phyloP scores from a whole-genome alignment of 2,888 invertebrate species.

The Melanchra persicariae region DNA sequence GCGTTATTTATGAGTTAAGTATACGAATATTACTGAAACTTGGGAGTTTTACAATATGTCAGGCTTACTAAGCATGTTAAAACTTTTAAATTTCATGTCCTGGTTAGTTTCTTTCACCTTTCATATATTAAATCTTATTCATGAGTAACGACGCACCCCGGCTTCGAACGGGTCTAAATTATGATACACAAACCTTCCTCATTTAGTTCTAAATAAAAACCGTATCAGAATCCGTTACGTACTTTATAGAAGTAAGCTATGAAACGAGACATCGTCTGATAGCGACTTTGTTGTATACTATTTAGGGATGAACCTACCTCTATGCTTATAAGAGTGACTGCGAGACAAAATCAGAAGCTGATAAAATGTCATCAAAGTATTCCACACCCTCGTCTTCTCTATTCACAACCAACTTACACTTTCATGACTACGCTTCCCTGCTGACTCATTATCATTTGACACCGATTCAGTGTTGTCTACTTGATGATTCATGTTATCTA shows the following conservation, averaged over 20 bases:
- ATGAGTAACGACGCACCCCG: neutral
- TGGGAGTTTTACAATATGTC: neutral
- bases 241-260: too few species aligned
- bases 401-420: slow-evolving; percentile 44
- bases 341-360: neutral
- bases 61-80: slow-evolving; percentile 18
- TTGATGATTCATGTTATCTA: slow-evolving; percentile 66
- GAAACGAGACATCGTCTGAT: too few species aligned
- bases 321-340: too few species aligned
- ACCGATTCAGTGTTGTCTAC: slow-evolving; percentile 57
- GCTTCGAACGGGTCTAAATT: too few species aligned
- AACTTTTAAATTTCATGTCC: neutral
- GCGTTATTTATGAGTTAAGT: slow-evolving; percentile 11
- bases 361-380: neutral
- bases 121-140: neutral
- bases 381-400: neutral
- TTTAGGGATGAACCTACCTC: too few species aligned
- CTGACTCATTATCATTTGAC: slow-evolving; percentile 61
- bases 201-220: too few species aligned
- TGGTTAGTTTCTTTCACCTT: neutral
- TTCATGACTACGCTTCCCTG: slow-evolving; percentile 29
- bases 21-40: slow-evolving; percentile 13
- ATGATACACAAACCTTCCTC: too few species aligned
- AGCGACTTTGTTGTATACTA: too few species aligned
- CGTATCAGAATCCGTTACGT: too few species aligned